Base-by-base conservation (phyloP, 2,888 invertebrate genomes). In the Lasioglossum morio region DNA sequence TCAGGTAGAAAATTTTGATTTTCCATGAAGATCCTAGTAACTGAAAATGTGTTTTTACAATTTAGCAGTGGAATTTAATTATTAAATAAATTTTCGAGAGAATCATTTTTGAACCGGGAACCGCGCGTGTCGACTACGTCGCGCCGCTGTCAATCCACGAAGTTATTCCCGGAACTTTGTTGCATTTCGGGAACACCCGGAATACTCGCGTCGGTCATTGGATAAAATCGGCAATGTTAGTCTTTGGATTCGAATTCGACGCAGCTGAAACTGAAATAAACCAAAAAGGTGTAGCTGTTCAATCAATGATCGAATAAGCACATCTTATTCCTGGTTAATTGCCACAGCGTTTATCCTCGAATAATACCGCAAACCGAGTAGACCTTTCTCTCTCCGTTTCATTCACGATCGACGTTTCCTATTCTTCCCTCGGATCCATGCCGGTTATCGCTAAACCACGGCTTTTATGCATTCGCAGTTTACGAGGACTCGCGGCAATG, bases 131-230 rank as follows among this genome's bases (percentile, higher is more conserved):
- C 53, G 23, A n/a, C 27, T 5, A 3, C 14, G n/a, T 27, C n/a
- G 27, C 60, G 27, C 30, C 63, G 63, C 63, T 63, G 63, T 63
- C 63, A 30, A 63, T 63, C 30, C 63, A n/a, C 63, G 5, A 63
- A 30, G 63, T 63, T 63, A 63, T 63, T 63, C 27, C 63, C 63
- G 63, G 30, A 63, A 63, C 63, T 16, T 63, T 63, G 27, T 27
- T 27, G 63, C 63, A 30, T 12, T 63, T 63, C 63, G 16, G 63
- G 30, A 63, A 16, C 16, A 16, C 27, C 63, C 14, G 7, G 16
- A 30, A 63, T 63, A 63, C 27, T 63, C 63, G 27, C 16, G 16
- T 16, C 30, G 63, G 16, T 30, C 30, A 30, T 30, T 16, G 7
- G 7, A 16, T 30, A 63, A 63, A 63, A 63, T 63, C 63, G 63